Conservation (phyloP, 2,888 invertebrate genomes). For the Tipula vernalis region DNA sequence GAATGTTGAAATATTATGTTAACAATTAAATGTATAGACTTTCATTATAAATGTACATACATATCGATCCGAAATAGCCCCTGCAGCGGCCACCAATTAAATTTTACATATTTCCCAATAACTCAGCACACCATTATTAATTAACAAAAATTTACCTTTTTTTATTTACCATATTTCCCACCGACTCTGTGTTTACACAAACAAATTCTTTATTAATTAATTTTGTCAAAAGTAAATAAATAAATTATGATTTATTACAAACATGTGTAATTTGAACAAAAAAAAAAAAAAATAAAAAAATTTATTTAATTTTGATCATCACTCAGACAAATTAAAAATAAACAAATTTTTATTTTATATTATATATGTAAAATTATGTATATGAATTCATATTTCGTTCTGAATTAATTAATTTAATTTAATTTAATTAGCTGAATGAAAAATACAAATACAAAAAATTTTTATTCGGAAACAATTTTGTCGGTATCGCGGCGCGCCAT, state of each 20-base stretch:
- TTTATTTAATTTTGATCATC: neutral
- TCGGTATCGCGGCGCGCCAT: neutral
- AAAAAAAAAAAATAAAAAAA: neutral
- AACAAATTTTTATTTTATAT: neutral
- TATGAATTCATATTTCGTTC: neutral
- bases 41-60: neutral
- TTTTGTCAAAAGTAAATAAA: neutral
- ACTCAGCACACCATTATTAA: neutral
- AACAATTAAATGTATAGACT: too few relatives aligned
- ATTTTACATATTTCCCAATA: neutral
- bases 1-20: too few relatives aligned
- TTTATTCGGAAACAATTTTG: neutral
- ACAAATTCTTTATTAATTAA: neutral
- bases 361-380: neutral
- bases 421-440: neutral
- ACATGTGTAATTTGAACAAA: neutral
- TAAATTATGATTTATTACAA: slow-evolving; percentile 4
- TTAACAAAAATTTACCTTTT: neutral
- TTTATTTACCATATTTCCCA: neutral
- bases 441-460: neutral
- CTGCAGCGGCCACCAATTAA: neutral
- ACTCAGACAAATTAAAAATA: neutral
- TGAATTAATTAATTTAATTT: neutral
- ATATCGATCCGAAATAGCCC: neutral
- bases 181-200: neutral